Conservation (phyloP, 2,113 vertebrate species). For the Larimichthys polyactis region DNA sequence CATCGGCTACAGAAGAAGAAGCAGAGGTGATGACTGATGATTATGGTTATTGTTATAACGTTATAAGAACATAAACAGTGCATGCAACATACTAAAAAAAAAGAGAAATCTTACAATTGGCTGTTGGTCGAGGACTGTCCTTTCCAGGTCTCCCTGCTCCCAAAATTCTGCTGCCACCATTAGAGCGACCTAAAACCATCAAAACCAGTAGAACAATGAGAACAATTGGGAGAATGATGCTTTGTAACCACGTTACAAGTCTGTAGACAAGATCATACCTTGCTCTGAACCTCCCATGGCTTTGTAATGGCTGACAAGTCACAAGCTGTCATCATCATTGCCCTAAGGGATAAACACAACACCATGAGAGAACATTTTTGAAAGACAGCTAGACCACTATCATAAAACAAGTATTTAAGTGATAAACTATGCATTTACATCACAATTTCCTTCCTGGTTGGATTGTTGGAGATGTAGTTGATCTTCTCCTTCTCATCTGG, state of each 20-base stretch:
- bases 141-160: conserved; percentile 96
- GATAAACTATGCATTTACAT: conserved; percentile 84
- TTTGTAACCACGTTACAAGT: neutral
- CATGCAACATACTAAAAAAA: neutral
- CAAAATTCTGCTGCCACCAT: conserved; percentile 96
- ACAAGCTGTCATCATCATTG: conserved; percentile 98
- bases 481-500: conserved; percentile 88
- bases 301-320: conserved; percentile 96
- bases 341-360: conserved; percentile 79
- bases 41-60: neutral
- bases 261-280: conserved; percentile 78
- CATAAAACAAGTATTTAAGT: neutral
- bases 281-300: conserved; percentile 96
- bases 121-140: conserved; percentile 91
- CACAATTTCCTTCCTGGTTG: conserved; percentile 93
- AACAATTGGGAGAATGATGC: neutral
- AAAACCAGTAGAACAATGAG: conserved; percentile 37
- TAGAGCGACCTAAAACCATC: conserved; percentile 87
- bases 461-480: conserved; percentile 87
- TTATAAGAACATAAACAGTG: neutral
- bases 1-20: conserved; percentile 86
- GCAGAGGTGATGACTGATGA: neutral
- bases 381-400: neutral
- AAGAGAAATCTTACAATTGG: conserved; percentile 89
- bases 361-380: neutral